Percentiles rank a stretch among this genome's conserved stretches.
Evolutionary conservation across 2,113 vertebrate species (phyloP).

Genomic region (Ursus arctos): DNA sequence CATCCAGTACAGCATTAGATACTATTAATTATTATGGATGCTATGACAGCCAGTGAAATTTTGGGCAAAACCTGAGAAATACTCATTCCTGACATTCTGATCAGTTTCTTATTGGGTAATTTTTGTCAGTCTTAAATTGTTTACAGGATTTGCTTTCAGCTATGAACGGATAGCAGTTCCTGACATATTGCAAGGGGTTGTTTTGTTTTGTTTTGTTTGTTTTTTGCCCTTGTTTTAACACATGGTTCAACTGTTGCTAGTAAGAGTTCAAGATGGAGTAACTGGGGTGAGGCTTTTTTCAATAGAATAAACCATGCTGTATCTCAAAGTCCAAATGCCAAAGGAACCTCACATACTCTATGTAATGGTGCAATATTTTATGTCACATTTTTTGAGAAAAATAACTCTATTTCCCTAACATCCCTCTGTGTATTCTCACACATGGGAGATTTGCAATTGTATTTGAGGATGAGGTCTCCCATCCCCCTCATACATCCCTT

Average conservation of each 20-base stretch:
- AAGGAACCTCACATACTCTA: constrained; percentile 59
- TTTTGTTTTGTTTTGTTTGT: constrained; percentile 54
- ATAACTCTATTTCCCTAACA: constrained; percentile 23
- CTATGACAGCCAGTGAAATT: constrained; percentile 79
- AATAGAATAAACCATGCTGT: constrained; percentile 69
- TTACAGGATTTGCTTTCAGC: constrained; percentile 85
- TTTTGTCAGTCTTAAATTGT: constrained; percentile 84
- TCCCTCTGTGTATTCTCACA: constrained; percentile 21
- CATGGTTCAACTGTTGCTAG: constrained; percentile 66
- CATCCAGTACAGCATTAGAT: constrained; percentile 77
- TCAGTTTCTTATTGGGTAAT: constrained; percentile 79
- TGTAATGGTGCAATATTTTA: constrained; percentile 78
- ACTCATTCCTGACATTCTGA: constrained; percentile 80
- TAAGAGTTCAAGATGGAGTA: constrained; percentile 74
- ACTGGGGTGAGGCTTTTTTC: constrained; percentile 58
- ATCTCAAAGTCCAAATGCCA: constrained; percentile 69
- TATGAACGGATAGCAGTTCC: constrained; percentile 73
- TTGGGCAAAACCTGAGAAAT: constrained; percentile 79
- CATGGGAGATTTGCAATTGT: constrained; percentile 42
- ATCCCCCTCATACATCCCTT: not conserved
- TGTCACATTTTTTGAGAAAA: not conserved
- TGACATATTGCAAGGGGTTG: constrained; percentile 47
- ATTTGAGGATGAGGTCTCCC: not conserved
- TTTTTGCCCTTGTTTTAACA: constrained; percentile 81
- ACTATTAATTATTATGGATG: constrained; percentile 75